These are phyloP conservation scores for Formicarius rufipectus DNA, from an alignment of 2,113 vertebrate species.

Conservation along the genomic window DNA sequence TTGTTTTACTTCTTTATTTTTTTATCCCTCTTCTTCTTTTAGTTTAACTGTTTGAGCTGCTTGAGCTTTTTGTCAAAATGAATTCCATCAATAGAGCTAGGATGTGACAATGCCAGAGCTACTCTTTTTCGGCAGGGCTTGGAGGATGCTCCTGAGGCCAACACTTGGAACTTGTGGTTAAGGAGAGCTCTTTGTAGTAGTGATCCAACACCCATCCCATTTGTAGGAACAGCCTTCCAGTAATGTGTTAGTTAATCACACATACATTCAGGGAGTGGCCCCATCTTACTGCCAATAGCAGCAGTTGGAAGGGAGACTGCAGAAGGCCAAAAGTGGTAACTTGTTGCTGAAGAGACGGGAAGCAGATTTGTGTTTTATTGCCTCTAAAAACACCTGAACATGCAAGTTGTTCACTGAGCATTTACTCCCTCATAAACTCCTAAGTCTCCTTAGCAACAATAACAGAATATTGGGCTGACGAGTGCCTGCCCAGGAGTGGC, in stretches of 20 bases:
- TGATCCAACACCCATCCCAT: neutral
- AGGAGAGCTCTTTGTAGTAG: neutral
- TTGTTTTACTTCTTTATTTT: neutral
- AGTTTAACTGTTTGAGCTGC: neutral
- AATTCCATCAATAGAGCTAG: neutral
- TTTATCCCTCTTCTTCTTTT: too few species aligned
- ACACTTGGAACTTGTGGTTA: neutral
- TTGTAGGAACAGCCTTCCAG: neutral
- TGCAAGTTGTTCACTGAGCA: neutral
- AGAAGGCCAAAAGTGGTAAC: neutral
- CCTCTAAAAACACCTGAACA: neutral
- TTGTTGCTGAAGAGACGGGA: neutral
- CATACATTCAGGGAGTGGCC: neutral
- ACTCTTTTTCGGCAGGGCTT: neutral
- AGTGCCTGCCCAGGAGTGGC: neutral
- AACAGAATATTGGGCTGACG: neutral
- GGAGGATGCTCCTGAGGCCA: neutral
- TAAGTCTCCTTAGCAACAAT: neutral
- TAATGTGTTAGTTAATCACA: neutral
- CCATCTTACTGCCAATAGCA: neutral
- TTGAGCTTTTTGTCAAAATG: neutral
- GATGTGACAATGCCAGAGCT: neutral
- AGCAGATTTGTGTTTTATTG: neutral
- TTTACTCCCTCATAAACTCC: neutral
- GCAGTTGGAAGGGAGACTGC: neutral